Conservation (phyloP, 1,140 invertebrate genomes). For the Rhagoletis zephyria region DNA sequence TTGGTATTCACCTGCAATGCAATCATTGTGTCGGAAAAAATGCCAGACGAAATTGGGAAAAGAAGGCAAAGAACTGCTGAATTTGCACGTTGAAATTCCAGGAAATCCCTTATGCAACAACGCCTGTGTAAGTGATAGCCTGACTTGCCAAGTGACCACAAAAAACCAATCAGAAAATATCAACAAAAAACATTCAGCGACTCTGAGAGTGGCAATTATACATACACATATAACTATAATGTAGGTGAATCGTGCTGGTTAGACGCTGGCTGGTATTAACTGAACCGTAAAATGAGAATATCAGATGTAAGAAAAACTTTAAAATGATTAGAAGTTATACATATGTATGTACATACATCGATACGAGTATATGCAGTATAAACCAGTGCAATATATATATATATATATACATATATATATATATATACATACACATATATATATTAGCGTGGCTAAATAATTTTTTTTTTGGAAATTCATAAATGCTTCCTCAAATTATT, state of each 20-base stretch:
- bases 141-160: background rate
- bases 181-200: background rate
- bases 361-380: too few species aligned
- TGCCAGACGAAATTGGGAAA: conserved; percentile 24
- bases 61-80: conserved; percentile 53
- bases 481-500: too few species aligned
- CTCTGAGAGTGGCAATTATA: conserved; percentile 19
- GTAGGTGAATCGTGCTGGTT: background rate
- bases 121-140: conserved; percentile 40
- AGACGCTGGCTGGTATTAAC: background rate
- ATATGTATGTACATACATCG: background rate
- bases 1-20: conserved; percentile 46
- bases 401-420: too few species aligned
- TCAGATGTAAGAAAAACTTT: conserved; percentile 5
- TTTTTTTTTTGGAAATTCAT: too few species aligned
- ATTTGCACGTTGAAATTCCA: conserved; percentile 50
- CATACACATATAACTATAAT: background rate
- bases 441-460: background rate
- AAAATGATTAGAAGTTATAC: conserved; percentile 35
- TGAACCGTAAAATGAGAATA: conserved; percentile 21
- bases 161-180: background rate
- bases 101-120: conserved; percentile 56
- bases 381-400: background rate
- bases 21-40: conserved; percentile 32
- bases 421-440: background rate